Conservation (phyloP, 64 coral and sea anemone genomes). For the Platygyra sinensis region DNA sequence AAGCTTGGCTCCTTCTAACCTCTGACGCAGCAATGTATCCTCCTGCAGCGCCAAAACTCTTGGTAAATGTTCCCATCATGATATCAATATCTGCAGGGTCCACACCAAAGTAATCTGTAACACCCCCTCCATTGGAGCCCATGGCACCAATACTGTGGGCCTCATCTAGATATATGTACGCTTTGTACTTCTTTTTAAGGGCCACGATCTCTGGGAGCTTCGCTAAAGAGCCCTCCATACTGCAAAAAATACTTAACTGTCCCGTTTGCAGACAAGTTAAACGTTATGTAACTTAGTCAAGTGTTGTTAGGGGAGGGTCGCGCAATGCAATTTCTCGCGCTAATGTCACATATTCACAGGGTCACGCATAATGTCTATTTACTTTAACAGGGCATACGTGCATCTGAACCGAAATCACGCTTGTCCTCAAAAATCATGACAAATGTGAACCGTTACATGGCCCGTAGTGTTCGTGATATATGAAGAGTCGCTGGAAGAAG, state of each 20-base stretch:
- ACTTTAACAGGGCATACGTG: no score
- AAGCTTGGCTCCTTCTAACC: conserved; percentile 18
- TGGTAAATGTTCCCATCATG: conserved; percentile 99
- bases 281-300: no score
- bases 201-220: conserved; percentile 86
- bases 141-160: conserved; percentile 98
- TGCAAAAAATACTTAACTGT: not conserved
- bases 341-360: no score
- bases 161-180: conserved; percentile 94
- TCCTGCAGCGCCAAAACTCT: conserved; percentile 96
- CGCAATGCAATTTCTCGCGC: no score
- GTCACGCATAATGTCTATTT: no score
- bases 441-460: no score
- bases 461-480: no score
- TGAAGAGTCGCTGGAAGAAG: no score
- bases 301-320: no score
- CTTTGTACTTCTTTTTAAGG: conserved; percentile 99
- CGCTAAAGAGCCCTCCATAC: conserved; percentile 97
- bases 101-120: conserved; percentile 88
- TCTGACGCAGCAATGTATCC: conserved; percentile 90
- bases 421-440: no score
- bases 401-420: no score
- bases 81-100: conserved; percentile 91
- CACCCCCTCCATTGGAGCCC: conserved; percentile 82
- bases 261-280: no score